phyloP scores from a whole-genome alignment of 53 echinoderm and acorn worm genomes.

The Crossaster papposus region DNA sequence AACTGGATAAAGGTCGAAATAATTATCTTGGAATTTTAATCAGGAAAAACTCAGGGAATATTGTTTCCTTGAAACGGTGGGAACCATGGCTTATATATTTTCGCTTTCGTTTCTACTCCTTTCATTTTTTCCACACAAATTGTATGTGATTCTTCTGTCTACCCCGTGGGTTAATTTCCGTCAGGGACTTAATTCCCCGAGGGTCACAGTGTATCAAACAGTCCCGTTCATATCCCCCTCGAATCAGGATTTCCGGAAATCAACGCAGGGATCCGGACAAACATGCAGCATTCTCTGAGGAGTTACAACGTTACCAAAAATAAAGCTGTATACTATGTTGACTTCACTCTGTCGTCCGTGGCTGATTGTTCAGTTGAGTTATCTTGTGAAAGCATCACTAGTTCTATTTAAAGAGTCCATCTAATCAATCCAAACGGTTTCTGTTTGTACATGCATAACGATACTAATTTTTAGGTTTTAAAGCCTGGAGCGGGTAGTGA shows the following conservation, averaged over 20 bases:
- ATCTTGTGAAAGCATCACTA: neutral
- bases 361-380: neutral
- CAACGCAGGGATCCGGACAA: constrained; percentile 16
- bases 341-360: neutral
- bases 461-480: neutral
- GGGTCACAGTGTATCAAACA: neutral
- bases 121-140: too few relatives aligned
- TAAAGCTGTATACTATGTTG: neutral
- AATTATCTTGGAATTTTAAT: too few relatives aligned
- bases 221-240: neutral
- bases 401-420: neutral
- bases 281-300: constrained; percentile 3
- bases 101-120: too few relatives aligned
- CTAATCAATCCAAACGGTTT: too few relatives aligned
- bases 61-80: too few relatives aligned
- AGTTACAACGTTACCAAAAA: neutral
- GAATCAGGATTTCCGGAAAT: neutral
- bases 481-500: neutral
- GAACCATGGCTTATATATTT: too few relatives aligned
- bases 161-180: too few relatives aligned
- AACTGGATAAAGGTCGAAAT: too few relatives aligned
- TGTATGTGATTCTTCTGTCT: too few relatives aligned
- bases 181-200: too few relatives aligned
- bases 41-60: too few relatives aligned
- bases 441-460: neutral